Conservation (phyloP, 2,113 vertebrate species). For the Nothocercus nigrocapillus region DNA sequence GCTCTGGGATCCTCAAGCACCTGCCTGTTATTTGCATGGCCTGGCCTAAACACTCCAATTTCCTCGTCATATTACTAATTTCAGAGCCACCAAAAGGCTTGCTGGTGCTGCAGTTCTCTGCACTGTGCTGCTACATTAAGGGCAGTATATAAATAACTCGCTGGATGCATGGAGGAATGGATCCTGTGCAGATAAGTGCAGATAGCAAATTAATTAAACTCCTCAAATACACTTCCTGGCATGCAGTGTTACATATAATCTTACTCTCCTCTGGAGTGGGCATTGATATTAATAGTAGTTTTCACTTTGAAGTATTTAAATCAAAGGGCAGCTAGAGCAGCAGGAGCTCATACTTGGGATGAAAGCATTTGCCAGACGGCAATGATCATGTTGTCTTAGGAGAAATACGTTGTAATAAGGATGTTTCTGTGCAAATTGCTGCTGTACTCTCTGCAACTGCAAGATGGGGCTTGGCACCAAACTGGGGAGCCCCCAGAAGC, state of each 20-base stretch:
- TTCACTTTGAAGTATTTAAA: not conserved
- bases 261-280: not conserved
- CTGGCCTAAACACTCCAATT: not conserved
- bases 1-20: not conserved
- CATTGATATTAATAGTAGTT: not conserved
- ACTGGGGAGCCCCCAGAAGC: not conserved
- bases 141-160: not conserved
- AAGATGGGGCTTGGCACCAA: not conserved
- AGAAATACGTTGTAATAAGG: not conserved
- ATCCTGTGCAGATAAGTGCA: not conserved
- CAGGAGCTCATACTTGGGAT: not conserved
- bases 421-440: not conserved
- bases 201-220: not conserved
- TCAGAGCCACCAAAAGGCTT: not conserved
- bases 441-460: not conserved
- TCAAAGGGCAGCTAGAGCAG: not conserved
- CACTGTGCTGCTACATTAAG: too few relatives aligned
- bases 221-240: not conserved
- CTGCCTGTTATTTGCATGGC: not conserved
- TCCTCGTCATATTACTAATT: not conserved
- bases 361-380: not conserved
- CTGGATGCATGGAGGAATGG: not conserved
- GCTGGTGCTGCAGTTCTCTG: not conserved
- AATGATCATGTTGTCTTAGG: rapidly evolving
- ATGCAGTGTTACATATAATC: rapidly evolving